Evolutionary conservation across 1,140 invertebrate species (phyloP), one percentile per base, ranked within the genome.

Genomic region (Macrosteles quadrilineatus): DNA sequence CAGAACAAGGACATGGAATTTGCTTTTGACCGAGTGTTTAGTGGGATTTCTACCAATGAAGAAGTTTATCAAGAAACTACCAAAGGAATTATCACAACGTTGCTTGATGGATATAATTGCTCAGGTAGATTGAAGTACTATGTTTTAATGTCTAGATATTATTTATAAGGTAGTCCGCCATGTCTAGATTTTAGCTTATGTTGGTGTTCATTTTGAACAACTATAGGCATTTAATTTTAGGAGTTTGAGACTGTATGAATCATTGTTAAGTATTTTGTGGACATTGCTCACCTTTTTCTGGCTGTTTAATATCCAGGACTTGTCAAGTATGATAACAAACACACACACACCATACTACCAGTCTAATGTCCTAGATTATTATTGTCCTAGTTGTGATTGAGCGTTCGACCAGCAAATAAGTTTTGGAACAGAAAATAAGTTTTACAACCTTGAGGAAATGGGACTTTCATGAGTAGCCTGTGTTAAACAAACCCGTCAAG

Each of bases 61-160:
- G 85, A 93, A 74, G 86, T 97, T 9, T 96, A 92, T 78, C 84
- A 90, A 73, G 86, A 85, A n/a, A 92, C 88, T 40, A 95, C 91
- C 0, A 88, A 89, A 77, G 85, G 87, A 74, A 82, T 95, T 32
- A 85, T 97, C 17, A 76, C 82, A 17, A 87, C 86, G 21, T 80
- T 96, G 21, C 84, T 97, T 73, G 88, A 92, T 74, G 94, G 94
- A 0, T 96, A 91, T 75, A 96, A 95, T 76, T 97, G 95, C 78
- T 97, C 95, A 76, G 85, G 86, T 87, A 76, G 68, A 25, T 31
- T 36, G 32, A 36, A 36, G 4, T 36, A 14, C 17, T 59, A 50
- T 19, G 19, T n/a, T 59, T 47, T 19, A 12, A 55, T 40, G 21
- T 2, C 25, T 40, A 21, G 2, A 6, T 21, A 23, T 40, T 1